These are phyloP conservation scores for Diachasma alloeum DNA, from an alignment of 1,140 invertebrate species.

Conservation along the genomic window DNA sequence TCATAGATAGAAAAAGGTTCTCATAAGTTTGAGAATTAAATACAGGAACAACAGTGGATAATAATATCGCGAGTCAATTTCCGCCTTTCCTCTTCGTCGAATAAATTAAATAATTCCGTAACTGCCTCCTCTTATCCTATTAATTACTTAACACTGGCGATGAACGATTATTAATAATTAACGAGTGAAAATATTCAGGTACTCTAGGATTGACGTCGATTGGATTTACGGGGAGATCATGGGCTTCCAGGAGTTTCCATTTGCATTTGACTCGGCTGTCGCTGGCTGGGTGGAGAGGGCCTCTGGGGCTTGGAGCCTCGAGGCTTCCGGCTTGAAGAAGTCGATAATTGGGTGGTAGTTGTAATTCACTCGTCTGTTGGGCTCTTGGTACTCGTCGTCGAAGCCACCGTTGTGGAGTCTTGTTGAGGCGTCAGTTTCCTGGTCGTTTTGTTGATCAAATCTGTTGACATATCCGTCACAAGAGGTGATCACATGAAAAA, in stretches of 20 bases:
- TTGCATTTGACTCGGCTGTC: conserved; percentile 20
- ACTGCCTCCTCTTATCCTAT: not conserved
- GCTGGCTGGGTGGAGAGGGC: conserved; percentile 25
- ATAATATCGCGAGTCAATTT: conserved; percentile 24
- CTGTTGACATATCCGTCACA: conserved; percentile 37
- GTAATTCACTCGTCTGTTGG: conserved; percentile 75
- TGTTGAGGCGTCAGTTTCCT: conserved; percentile 44
- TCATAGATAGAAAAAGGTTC: too few relatives aligned
- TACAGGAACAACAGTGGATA: not conserved
- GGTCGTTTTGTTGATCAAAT: conserved; percentile 46
- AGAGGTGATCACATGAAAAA: too few relatives aligned
- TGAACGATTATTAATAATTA: not conserved
- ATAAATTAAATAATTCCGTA: conserved; percentile 28
- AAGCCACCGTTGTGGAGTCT: conserved; percentile 54
- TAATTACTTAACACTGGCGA: not conserved
- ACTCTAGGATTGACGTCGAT: not conserved
- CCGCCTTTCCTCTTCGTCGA: not conserved
- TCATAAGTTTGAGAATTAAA: not conserved
- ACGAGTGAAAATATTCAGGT: not conserved
- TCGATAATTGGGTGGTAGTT: conserved; percentile 87
- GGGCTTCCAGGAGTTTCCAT: conserved; percentile 57
- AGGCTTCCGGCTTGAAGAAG: conserved; percentile 73
- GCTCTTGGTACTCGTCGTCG: conserved; percentile 56
- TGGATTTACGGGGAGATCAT: conserved; percentile 49
- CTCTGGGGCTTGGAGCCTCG: conserved; percentile 54